A percentile compares a stretch with the other conserved stretches of the same genome.
phyloP scores from a whole-genome alignment of 2,113 vertebrate species.

The Catagonus wagneri region DNA sequence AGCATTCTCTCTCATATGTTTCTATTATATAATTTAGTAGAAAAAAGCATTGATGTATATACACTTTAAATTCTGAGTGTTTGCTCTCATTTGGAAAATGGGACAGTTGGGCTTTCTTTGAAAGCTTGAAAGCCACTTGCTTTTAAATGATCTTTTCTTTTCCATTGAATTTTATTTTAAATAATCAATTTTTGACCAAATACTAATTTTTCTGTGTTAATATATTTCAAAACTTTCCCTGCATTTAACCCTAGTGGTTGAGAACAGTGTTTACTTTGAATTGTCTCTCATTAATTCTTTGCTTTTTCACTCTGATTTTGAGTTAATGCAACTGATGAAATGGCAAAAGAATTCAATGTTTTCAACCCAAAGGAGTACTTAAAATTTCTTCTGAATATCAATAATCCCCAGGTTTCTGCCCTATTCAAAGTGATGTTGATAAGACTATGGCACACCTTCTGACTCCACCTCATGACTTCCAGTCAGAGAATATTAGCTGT shows the following conservation, averaged over 20 bases:
- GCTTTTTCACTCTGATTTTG: background rate
- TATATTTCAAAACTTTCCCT: background rate
- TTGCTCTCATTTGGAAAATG: background rate
- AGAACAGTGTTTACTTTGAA: background rate
- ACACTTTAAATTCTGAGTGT: background rate
- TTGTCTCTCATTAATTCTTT: background rate
- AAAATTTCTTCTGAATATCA: background rate
- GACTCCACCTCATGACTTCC: background rate
- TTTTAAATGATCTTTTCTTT: background rate
- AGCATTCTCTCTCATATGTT: background rate
- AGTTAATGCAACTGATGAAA: conserved; percentile 30
- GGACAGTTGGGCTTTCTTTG: background rate
- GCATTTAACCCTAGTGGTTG: background rate
- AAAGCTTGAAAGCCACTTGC: background rate
- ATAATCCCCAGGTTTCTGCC: background rate
- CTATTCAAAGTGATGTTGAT: background rate
- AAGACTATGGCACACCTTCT: background rate
- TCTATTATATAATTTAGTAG: background rate
- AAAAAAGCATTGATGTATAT: background rate
- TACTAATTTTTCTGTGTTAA: background rate
- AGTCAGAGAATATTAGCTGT: conserved; percentile 41
- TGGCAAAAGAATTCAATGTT: background rate
- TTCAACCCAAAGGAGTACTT: background rate
- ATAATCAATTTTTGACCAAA: background rate
- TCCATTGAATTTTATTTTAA: background rate